Conservation (phyloP, 2,113 vertebrate species). For the Lota lota region DNA sequence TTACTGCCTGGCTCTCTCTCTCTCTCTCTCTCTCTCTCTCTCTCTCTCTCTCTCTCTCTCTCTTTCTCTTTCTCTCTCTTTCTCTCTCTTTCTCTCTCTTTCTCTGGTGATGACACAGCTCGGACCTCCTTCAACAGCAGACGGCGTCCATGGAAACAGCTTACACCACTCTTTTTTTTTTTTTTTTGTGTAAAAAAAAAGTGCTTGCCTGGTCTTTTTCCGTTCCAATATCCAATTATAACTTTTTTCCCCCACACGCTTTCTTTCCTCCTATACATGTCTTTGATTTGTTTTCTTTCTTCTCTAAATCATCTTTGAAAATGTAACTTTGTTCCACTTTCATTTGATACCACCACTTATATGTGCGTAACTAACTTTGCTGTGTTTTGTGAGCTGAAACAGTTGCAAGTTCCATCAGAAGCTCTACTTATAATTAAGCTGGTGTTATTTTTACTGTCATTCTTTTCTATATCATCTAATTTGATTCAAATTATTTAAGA, state of each 20-base stretch:
- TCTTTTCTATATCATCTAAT: no score
- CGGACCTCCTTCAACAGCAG: background rate
- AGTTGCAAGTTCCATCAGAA: no score
- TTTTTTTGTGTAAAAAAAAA: background rate
- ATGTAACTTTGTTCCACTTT: constrained; percentile 18
- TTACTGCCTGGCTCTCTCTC: background rate
- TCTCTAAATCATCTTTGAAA: no score
- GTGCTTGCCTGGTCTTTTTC: background rate
- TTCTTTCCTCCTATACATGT: constrained; percentile 12
- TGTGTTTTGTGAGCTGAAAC: no score
- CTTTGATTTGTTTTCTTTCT: constrained; percentile 21
- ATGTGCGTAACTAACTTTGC: background rate
- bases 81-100: background rate
- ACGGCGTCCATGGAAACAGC: background rate
- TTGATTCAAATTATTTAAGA: no score
- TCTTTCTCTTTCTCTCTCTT: no score
- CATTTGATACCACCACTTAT: background rate
- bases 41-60: no score
- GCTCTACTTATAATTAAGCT: no score
- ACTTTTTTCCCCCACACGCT: constrained; percentile 1
- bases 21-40: background rate
- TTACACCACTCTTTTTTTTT: background rate
- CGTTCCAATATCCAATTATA: background rate
- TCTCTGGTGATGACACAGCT: background rate
- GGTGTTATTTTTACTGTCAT: no score